Base-by-base conservation (phyloP, 2,797 vertebrate genomes). In the Semotilus atromaculatus region DNA sequence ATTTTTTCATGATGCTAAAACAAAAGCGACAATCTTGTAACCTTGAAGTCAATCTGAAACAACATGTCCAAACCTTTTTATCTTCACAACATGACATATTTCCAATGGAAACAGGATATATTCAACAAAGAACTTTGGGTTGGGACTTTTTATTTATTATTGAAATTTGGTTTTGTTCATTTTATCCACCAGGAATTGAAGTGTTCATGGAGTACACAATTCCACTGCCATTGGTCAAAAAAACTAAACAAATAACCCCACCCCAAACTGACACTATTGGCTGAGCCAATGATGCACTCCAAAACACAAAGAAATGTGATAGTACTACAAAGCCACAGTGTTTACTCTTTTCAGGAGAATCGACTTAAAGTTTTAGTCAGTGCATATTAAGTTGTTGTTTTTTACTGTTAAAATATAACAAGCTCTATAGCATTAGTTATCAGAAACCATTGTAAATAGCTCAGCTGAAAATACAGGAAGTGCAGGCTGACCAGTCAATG, bases 391-490 rank as follows among this genome's bases (percentile, higher is more conserved):
- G 4, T n/a, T 40, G 0, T 40, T 11, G 0, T 40, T 40, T n/a
- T 55, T 5, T 2, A 0, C 2, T 0, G 6, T 36, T 55, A 16
- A 36, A 14, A 38, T 76, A 13, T 13, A 76, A 38, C 51, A 38
- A 76, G 34, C 71, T 74, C 26, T 19, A 9, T 16, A 55, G 48
- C 19, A 21, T 60, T 72, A 16, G 55, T 26, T 31, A 82, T 48
- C 26, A 48, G 55, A 82, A 36, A 64, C 40, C 11, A 1, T 34
- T 5, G 1, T 34, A 45, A 74, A 51, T 7, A 73, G 43, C 43
- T 75, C 34, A 66, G 31, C 71, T 48, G 23, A 45, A 45, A 16
- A 73, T 64, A 66, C 23, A 75, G 71, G 31, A 83, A 75, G 43
- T 26, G 58, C 19, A 34, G 40, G 7, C 71, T 75, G 71, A 75